Percentiles rank a stretch among this genome's conserved stretches.
phyloP scores from a whole-genome alignment of 2,888 invertebrate genomes.

The Crossocerus cetratus region DNA sequence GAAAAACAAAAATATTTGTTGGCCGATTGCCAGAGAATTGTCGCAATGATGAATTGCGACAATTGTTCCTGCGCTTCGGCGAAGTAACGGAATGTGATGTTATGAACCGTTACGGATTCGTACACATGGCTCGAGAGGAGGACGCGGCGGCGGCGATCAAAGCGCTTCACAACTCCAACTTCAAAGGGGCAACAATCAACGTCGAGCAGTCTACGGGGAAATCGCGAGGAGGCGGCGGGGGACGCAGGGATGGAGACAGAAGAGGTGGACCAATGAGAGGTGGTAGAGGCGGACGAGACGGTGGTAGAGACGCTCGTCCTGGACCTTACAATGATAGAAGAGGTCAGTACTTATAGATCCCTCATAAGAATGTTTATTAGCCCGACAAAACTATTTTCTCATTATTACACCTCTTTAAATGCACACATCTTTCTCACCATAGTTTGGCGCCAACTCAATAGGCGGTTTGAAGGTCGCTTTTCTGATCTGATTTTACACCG shows the following conservation, averaged over 20 bases:
- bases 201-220: conserved; percentile 91
- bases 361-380: conserved; percentile 7
- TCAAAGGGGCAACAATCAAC: conserved; percentile 90
- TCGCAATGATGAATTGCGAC: conserved; percentile 88
- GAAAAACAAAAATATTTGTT: conserved; percentile 92
- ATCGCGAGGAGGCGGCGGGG: conserved; percentile 81
- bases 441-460: too few relatives aligned
- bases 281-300: conserved; percentile 77
- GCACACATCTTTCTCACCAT: background rate
- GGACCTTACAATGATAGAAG: conserved; percentile 76
- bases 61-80: conserved; percentile 91
- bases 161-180: conserved; percentile 87
- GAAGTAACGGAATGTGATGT: conserved; percentile 95
- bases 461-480: too few relatives aligned
- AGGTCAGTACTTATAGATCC: conserved; percentile 59
- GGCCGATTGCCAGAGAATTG: conserved; percentile 93
- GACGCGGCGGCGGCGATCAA: conserved; percentile 90
- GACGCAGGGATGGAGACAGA: conserved; percentile 80
- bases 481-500: too few relatives aligned
- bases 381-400: conserved; percentile 52
- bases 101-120: conserved; percentile 95
- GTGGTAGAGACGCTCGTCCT: conserved; percentile 77
- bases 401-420: conserved; percentile 24
- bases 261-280: conserved; percentile 79
- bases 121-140: conserved; percentile 91